These are phyloP conservation scores for Autographa gamma DNA, from an alignment of 2,888 invertebrate species.

Conservation along the genomic window DNA sequence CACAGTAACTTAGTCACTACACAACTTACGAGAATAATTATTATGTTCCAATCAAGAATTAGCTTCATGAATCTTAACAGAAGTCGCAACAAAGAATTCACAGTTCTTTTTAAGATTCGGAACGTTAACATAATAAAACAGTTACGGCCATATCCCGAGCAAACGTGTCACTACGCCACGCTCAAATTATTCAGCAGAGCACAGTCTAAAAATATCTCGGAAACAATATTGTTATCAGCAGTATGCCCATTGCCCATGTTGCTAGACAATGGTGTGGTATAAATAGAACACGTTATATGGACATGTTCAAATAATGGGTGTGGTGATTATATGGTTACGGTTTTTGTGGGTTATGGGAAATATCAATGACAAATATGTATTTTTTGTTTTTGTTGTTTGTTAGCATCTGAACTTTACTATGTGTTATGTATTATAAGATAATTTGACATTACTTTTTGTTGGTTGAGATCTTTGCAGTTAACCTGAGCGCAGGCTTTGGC, in stretches of 20 bases:
- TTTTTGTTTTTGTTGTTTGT: not conserved
- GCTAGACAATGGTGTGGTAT: slow-evolving; percentile 41
- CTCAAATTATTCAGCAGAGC: slow-evolving; percentile 35
- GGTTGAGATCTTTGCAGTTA: no score
- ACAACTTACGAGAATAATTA: no score
- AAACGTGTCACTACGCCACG: slow-evolving; percentile 34
- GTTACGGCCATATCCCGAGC: slow-evolving; percentile 8
- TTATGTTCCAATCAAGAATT: no score
- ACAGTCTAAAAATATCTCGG: slow-evolving; percentile 46
- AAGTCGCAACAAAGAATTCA: no score
- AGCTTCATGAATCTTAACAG: no score
- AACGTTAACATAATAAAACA: no score
- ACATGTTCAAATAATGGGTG: slow-evolving; percentile 24
- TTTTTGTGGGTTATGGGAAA: slow-evolving; percentile 7
- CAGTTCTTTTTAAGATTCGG: no score
- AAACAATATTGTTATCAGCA: slow-evolving; percentile 54
- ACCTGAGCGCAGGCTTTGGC: no score
- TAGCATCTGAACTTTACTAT: slow-evolving; percentile 10
- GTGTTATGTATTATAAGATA: not conserved
- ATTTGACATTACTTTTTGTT: no score
- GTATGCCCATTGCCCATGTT: slow-evolving; percentile 40
- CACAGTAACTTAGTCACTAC: not conserved
- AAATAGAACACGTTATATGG: slow-evolving; percentile 46
- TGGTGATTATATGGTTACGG: slow-evolving; percentile 17
- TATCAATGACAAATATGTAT: not conserved